Percentiles rank a stretch among this genome's conserved stretches.
These are phyloP conservation scores for Ageneiosus marmoratus DNA, from an alignment of 2,113 vertebrate genomes.

Conservation along the genomic window DNA sequence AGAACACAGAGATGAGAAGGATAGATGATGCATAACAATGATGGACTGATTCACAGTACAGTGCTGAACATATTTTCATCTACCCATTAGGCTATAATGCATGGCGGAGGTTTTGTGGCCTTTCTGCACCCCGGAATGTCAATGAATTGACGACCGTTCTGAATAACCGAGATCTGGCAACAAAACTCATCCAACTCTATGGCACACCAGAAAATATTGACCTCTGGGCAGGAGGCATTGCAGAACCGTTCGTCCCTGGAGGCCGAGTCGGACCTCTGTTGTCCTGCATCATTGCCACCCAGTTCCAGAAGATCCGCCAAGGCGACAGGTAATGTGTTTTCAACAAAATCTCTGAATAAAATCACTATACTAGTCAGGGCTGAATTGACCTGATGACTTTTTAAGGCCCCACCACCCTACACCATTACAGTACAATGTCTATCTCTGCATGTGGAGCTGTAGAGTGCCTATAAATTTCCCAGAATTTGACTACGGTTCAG, in stretches of 20 bases:
- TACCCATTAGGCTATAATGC: constrained; percentile 72
- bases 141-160: constrained; percentile 62
- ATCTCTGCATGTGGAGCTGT: too few relatives aligned
- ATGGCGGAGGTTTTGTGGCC: constrained; percentile 70
- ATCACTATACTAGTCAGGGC: too few relatives aligned
- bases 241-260: constrained; percentile 70
- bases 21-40: too few relatives aligned
- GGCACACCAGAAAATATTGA: constrained; percentile 73
- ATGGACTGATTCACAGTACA: background rate
- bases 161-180: constrained; percentile 64
- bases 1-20: too few relatives aligned
- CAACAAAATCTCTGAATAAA: background rate
- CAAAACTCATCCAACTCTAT: constrained; percentile 66
- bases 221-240: constrained; percentile 73
- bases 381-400: too few relatives aligned
- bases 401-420: too few relatives aligned
- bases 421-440: too few relatives aligned
- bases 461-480: too few relatives aligned
- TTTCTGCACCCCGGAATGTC: constrained; percentile 66
- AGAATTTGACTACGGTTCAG: too few relatives aligned
- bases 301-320: constrained; percentile 70
- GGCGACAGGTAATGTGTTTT: constrained; percentile 71
- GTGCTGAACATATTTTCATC: background rate
- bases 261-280: constrained; percentile 81
- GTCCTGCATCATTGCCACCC: constrained; percentile 71